phyloP scores from a whole-genome alignment of 2,797 vertebrate genomes.

The Melanotaenia parkinsoni region DNA sequence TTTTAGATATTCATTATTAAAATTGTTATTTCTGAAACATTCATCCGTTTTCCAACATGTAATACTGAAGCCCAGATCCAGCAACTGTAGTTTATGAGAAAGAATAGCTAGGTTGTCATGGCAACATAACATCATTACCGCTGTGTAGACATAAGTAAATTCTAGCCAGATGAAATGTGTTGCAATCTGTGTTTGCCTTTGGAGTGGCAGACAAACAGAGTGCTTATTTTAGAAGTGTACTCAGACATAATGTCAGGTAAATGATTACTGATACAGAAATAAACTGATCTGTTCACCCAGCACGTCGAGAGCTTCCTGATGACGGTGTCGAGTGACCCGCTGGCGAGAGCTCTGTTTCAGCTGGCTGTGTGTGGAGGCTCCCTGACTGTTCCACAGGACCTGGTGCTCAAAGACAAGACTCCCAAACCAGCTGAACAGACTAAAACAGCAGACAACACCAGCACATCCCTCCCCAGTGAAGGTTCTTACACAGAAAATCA shows the following conservation, averaged over 20 bases:
- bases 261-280: not conserved
- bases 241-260: not conserved
- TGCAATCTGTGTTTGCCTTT: conserved; percentile 1
- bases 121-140: not conserved
- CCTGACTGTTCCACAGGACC: conserved; percentile 78
- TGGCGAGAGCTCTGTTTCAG: conserved; percentile 81
- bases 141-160: not conserved
- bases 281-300: conserved; percentile 55
- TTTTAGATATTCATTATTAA: not conserved
- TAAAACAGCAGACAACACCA: conserved; percentile 47
- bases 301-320: conserved; percentile 78
- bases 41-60: not conserved
- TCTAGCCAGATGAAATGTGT: not conserved
- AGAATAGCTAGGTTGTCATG: not conserved
- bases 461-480: conserved; percentile 72
- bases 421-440: conserved; percentile 43
- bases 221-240: not conserved
- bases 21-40: not conserved
- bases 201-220: not conserved
- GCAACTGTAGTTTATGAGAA: not conserved
- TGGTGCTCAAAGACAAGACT: conserved; percentile 76
- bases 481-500: conserved; percentile 57
- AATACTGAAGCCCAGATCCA: not conserved
- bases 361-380: conserved; percentile 85
- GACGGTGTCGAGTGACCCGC: conserved; percentile 69